Evolutionary conservation across 2,797 vertebrate species (phyloP).

Genomic region (Phrynocephalus guinanensis): DNA sequence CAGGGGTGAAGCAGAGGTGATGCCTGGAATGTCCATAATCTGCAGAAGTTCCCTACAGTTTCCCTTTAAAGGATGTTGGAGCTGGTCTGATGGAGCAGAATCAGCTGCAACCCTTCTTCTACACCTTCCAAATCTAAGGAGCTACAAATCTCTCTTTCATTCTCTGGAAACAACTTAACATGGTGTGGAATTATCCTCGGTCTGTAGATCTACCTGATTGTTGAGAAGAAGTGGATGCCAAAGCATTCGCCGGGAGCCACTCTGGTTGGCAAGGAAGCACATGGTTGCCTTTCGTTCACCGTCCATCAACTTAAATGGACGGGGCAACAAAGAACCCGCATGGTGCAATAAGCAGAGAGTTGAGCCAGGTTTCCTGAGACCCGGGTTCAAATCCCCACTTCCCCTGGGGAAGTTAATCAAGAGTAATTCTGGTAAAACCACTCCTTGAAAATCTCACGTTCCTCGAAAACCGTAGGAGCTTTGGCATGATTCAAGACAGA

Average conservation of each 20-base stretch:
- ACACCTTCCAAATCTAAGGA: too few relatives aligned
- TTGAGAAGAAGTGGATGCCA: neutral
- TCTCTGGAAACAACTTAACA: neutral
- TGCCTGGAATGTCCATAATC: slow-evolving; percentile 16
- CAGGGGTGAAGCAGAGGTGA: slow-evolving; percentile 15
- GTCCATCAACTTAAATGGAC: neutral
- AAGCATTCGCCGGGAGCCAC: neutral
- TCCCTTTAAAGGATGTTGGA: neutral
- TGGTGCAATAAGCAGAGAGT: too few relatives aligned
- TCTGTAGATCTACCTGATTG: neutral
- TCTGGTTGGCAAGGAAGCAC: neutral
- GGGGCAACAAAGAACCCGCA: too few relatives aligned
- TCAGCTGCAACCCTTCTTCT: neutral
- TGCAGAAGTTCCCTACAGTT: neutral
- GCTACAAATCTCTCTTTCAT: neutral
- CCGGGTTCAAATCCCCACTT: too few relatives aligned
- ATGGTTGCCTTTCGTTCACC: neutral
- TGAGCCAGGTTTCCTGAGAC: too few relatives aligned
- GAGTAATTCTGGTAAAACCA: too few relatives aligned
- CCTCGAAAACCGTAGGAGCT: too few relatives aligned
- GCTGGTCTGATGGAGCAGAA: neutral
- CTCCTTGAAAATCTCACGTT: too few relatives aligned
- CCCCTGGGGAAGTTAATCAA: too few relatives aligned
- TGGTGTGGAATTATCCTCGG: neutral
- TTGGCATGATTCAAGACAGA: too few relatives aligned